Evolutionary conservation across 2,797 vertebrate genomes (phyloP).

Genomic region (Falco berigora): DNA sequence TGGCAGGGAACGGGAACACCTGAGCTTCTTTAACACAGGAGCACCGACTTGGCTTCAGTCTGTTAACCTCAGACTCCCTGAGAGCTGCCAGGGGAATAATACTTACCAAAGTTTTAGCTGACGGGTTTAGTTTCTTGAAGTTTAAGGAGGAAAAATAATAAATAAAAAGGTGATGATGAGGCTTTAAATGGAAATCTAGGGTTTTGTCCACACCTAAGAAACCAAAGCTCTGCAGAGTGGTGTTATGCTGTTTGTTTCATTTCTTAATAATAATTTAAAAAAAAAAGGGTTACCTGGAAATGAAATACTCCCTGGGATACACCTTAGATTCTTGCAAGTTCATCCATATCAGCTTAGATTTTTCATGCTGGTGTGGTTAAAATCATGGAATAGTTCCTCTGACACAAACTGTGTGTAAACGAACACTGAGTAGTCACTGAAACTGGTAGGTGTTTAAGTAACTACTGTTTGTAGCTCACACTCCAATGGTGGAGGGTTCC

Average conservation of each 20-base stretch:
- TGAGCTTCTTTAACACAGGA: neutral
- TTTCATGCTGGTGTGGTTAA: neutral
- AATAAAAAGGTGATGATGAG: neutral
- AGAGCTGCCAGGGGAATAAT: neutral
- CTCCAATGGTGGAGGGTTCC: neutral
- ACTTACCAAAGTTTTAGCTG: neutral
- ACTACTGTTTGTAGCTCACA: neutral
- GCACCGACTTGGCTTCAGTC: neutral
- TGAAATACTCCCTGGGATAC: neutral
- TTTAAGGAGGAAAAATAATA: neutral
- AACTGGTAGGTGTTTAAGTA: neutral
- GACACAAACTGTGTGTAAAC: neutral
- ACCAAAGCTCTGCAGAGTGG: neutral
- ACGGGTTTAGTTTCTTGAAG: neutral
- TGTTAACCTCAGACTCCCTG: neutral
- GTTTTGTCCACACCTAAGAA: neutral
- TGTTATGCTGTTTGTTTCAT: neutral
- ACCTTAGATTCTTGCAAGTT: neutral
- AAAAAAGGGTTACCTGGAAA: neutral
- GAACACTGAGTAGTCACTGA: neutral
- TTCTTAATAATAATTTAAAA: neutral
- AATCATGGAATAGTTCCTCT: neutral
- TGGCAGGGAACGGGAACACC: neutral
- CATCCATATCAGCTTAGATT: neutral
- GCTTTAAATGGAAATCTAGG: neutral